Base-by-base conservation (phyloP, 2,888 invertebrate species). In the Andrena praecox region DNA sequence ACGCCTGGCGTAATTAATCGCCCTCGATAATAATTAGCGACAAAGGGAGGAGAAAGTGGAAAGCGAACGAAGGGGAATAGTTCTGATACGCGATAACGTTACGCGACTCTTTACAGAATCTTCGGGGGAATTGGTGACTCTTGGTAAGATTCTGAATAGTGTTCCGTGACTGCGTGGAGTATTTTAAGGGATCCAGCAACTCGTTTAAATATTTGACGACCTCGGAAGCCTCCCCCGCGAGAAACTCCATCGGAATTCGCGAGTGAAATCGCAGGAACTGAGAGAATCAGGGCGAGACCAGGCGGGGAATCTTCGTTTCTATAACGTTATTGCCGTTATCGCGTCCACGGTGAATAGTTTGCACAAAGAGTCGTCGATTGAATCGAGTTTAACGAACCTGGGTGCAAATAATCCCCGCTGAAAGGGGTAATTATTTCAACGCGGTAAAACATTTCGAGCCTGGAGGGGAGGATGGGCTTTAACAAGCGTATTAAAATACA, bases 341-440 rank as follows among this genome's bases (percentile, higher is more conserved):
- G 63, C 59, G 42, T 56, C 52, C 29, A 56, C 62, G 33, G 42
- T 66, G 67, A 67, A 80, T 54, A 54, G 74, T 72, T 74, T 69
- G 29, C 70, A 73, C 54, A 63, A 80, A 75, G 70, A 64, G 52
- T 66, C 62, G 80, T 35, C 24, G 62, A 35, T 62, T 86, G 86
- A 86, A 86, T 86, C 77, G 69, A 52, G 71, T 84, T 83, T 86
- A 86, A 86, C 84, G 86, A 86, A 85, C 84, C 79, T 4, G 69
- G 24, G 68, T 48, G 52, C 33, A 68, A 81, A 68, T 54, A 78
- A 64, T 35, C 60, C 54, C 60, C 35, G 60, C 4, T 73, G 63
- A 82, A 80, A 69, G 66, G 74, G 72, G 79, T 63, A 85, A 85
- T 85, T 85, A 85, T 74, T 79, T 54, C 20, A 33, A 56, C 56